Base-by-base conservation (phyloP, 2,113 vertebrate species). In the Labeo catla region DNA sequence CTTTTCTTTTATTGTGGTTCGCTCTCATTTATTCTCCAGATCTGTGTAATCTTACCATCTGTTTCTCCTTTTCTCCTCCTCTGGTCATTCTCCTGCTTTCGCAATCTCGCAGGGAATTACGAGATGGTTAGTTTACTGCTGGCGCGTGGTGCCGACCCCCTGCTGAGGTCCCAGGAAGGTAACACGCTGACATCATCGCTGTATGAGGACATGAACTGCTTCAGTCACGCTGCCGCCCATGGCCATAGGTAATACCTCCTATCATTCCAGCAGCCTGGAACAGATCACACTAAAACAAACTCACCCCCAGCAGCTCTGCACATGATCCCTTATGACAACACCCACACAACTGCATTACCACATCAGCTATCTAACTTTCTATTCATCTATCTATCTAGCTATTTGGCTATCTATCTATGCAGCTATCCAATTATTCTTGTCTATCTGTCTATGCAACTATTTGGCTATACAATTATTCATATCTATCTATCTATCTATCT, bases 131-230 rank as follows among this genome's bases (percentile, higher is more conserved):
- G 96, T 90, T 87, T 99, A 88, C 80, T 99, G 49, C 94, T 99
- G 21, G 96, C 96, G 23, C 90, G 97, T 3, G 98, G 97, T 0
- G 98, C 98, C 0, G 98, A 99, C 52, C 98, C 98, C 0, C 95
- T 99, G 68, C 94, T 97, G 65, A 97, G 95, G 88, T 94, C 95
- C 92, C 91, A 96, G 0, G 96, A 97, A 19, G 95, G 97, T 88
- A 97, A 95, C 0, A 95, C 96, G 0, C 94, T 99, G 86, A 97
- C 96, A 0, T 95, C 97, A 0, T 97, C 97, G 0, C 96, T 99
- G 1, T 97, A 98, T 0, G 98, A 99, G 87, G 96, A 97, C 28
- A 99, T 99, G 98, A 99, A 99, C 87, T 99, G 98, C 93, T 99
- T 99, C 94, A 99, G 98, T 88, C 97, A 98, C 47, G 97, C 98